These are phyloP conservation scores for Euleptes europaea DNA, from an alignment of 2,113 vertebrate genomes.

Conservation along the genomic window DNA sequence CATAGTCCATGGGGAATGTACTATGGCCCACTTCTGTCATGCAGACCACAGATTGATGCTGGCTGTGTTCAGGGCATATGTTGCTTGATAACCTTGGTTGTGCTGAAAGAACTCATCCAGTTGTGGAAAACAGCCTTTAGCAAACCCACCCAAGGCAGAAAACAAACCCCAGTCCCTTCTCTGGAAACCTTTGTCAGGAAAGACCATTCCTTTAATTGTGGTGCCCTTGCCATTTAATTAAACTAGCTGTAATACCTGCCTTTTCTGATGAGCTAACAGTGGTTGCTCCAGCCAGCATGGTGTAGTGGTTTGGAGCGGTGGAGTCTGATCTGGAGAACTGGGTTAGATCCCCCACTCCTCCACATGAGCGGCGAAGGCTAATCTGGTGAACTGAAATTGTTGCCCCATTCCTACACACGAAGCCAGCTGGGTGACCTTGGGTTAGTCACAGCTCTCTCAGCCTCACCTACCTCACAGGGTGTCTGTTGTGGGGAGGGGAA, in stretches of 20 bases:
- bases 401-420: too few species aligned
- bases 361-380: too few species aligned
- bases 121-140: not conserved
- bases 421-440: too few species aligned
- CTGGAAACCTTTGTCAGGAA: slow-evolving; percentile 13
- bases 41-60: not conserved
- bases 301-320: too few species aligned
- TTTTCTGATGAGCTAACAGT: not conserved
- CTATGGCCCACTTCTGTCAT: not conserved
- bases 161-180: fast-evolving
- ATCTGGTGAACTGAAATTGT: too few species aligned
- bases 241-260: fast-evolving
- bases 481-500: too few species aligned
- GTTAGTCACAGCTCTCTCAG: too few species aligned
- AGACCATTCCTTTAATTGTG: not conserved
- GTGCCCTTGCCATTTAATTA: not conserved
- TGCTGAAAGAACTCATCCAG: not conserved
- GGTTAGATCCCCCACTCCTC: too few species aligned
- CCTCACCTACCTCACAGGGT: too few species aligned
- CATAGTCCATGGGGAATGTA: not conserved
- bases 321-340: too few species aligned
- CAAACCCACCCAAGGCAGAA: not conserved
- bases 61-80: not conserved
- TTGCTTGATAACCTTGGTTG: not conserved
- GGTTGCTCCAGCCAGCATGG: too few species aligned